Evolutionary conservation across 2,888 invertebrate genomes (phyloP).

Genomic region (Orthosia incerta): DNA sequence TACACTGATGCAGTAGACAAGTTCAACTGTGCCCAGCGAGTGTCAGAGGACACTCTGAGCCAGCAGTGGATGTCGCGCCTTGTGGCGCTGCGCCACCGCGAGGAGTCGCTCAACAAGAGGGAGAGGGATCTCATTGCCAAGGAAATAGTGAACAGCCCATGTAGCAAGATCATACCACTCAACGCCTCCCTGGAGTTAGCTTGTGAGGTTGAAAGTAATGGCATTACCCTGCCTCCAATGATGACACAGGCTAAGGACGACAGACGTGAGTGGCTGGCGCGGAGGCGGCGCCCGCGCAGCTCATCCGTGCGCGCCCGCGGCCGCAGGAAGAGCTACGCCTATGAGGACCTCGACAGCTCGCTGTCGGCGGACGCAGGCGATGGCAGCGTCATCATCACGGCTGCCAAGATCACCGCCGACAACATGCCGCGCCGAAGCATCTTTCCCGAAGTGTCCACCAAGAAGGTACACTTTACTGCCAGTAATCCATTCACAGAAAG

Average conservation of each 20-base stretch:
- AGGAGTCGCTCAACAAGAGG: conserved; percentile 88
- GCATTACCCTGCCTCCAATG: conserved; percentile 85
- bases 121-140: conserved; percentile 87
- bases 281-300: conserved; percentile 77
- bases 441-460: conserved; percentile 82
- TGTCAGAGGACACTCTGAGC: conserved; percentile 90
- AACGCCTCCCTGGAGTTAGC: conserved; percentile 69
- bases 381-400: conserved; percentile 89
- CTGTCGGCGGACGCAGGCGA: conserved; percentile 91
- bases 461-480: conserved; percentile 88
- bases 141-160: conserved; percentile 85
- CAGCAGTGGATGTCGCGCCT: conserved; percentile 91
- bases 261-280: conserved; percentile 70
- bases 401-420: conserved; percentile 86
- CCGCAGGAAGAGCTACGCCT: conserved; percentile 83
- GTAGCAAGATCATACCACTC: conserved; percentile 76
- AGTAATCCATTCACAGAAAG: conserved; percentile 87
- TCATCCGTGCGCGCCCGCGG: conserved; percentile 76
- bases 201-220: conserved; percentile 76
- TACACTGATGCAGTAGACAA: conserved; percentile 75
- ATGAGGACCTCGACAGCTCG: conserved; percentile 91
- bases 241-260: conserved; percentile 72
- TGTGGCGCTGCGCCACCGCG: conserved; percentile 87
- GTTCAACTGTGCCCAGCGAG: conserved; percentile 84
- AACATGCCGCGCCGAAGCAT: conserved; percentile 87